Evolutionary conservation across 2,888 invertebrate species (phyloP).

Genomic region (Athalia circularis): DNA sequence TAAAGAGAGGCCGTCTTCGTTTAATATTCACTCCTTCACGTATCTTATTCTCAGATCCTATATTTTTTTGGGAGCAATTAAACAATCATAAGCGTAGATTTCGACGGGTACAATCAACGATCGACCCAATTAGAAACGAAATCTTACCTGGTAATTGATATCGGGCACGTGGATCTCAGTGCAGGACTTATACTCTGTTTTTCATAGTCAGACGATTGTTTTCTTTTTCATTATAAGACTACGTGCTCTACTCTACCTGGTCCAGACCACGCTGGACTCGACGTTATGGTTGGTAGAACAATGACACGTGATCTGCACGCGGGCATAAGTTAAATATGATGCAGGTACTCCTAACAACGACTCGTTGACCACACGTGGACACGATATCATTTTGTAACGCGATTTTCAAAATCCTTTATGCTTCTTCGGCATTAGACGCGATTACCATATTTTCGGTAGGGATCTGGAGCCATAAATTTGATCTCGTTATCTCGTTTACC

Average conservation of each 20-base stretch:
- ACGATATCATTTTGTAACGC: conserved; percentile 34
- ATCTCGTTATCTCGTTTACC: conserved; percentile 74
- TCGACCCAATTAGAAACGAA: conserved; percentile 32
- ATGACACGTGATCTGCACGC: conserved; percentile 34
- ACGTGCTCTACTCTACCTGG: conserved; percentile 2
- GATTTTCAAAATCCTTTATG: conserved; percentile 21
- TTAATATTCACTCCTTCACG: conserved; percentile 2
- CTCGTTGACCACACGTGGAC: conserved; percentile 26
- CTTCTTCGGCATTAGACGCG: conserved; percentile 69
- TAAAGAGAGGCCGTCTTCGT: conserved; percentile 12
- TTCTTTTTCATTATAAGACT: not conserved
- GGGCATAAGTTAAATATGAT: not conserved
- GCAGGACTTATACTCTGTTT: not conserved
- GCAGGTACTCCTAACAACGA: not conserved
- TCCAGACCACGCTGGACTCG: not conserved
- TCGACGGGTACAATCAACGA: conserved; percentile 25
- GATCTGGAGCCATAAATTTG: conserved; percentile 73
- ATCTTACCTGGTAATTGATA: conserved; percentile 14
- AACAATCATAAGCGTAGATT: conserved; percentile 27
- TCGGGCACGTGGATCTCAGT: conserved; percentile 38
- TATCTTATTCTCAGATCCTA: conserved; percentile 25
- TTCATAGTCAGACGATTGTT: not conserved
- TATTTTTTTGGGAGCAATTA: conserved; percentile 30
- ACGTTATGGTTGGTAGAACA: conserved; percentile 3
- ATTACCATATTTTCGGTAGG: conserved; percentile 72